Evolutionary conservation across 2,113 vertebrate species (phyloP).

Genomic region (Limnothrissa miodon): DNA sequence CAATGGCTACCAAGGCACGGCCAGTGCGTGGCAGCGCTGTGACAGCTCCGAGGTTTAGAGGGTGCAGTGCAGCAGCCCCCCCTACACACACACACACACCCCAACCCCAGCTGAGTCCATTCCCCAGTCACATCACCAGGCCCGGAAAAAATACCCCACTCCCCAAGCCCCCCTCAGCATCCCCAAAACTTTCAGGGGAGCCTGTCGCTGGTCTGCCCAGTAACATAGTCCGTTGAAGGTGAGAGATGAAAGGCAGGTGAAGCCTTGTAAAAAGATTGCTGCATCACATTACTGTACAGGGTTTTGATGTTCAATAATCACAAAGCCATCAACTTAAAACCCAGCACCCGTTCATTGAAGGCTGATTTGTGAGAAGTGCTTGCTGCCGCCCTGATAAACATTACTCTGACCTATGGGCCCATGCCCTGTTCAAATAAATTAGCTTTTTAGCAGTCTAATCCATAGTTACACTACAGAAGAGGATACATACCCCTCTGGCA

Average conservation of each 20-base stretch:
- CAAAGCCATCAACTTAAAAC: neutral
- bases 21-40: slow-evolving; percentile 45
- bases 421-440: neutral
- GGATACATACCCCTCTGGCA: too few species aligned
- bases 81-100: neutral
- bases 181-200: neutral
- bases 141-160: slow-evolving; percentile 19
- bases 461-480: too few species aligned
- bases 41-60: slow-evolving; percentile 74
- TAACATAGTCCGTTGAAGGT: neutral
- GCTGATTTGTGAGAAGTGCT: neutral
- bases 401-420: neutral
- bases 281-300: neutral
- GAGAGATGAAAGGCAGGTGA: neutral
- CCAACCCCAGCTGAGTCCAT: slow-evolving; percentile 7
- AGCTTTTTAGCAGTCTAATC: neutral
- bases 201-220: neutral
- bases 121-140: slow-evolving; percentile 24
- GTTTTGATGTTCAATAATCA: neutral
- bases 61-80: neutral
- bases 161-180: neutral
- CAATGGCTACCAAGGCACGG: slow-evolving; percentile 56
- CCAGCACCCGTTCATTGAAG: neutral
- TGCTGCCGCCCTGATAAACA: neutral
- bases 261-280: neutral